These are phyloP conservation scores for Mastomys coucha DNA, from an alignment of 2,113 vertebrate genomes.

Conservation along the genomic window DNA sequence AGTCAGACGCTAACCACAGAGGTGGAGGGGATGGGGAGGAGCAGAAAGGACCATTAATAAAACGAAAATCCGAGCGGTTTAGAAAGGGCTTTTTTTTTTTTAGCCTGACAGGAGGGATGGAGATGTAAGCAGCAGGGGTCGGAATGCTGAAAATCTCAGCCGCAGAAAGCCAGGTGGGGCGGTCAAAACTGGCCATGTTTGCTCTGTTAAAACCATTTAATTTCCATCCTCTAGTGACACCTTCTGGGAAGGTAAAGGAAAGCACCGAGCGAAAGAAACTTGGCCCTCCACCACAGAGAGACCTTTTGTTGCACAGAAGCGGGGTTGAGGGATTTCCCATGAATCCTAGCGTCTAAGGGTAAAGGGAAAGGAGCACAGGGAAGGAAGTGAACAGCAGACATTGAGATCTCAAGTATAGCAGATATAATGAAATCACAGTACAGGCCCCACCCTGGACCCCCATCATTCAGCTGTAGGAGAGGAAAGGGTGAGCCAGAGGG, in stretches of 20 bases:
- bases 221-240: constrained; percentile 87
- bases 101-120: background rate
- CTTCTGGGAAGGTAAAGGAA: constrained; percentile 83
- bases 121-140: background rate
- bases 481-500: background rate
- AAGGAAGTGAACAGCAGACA: background rate
- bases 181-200: background rate
- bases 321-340: background rate
- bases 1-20: background rate
- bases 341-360: background rate
- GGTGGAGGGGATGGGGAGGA: background rate
- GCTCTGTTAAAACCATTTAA: background rate
- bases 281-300: background rate
- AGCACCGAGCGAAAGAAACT: background rate
- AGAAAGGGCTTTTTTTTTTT: constrained; percentile 13
- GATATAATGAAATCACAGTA: background rate
- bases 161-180: background rate
- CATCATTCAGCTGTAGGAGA: fast-evolving
- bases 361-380: background rate
- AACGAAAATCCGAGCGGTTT: constrained; percentile 13
- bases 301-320: background rate
- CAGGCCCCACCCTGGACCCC: background rate
- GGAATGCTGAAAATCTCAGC: background rate
- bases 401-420: background rate
- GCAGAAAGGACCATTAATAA: background rate